Base-by-base conservation (phyloP, 2,888 invertebrate species). In the Ceriagrion tenellum region DNA sequence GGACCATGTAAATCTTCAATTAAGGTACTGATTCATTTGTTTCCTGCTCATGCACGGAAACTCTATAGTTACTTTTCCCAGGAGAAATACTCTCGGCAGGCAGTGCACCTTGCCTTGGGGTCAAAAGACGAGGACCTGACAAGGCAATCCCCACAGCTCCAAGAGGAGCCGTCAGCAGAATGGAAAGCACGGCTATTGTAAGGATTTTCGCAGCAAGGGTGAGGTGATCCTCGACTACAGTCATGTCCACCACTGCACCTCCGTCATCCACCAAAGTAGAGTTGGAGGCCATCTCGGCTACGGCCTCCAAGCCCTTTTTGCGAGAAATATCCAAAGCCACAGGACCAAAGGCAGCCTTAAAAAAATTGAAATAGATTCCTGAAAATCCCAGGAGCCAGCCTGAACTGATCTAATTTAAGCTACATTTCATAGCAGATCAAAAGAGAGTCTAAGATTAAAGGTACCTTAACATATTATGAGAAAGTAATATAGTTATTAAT, bases 301-400 rank as follows among this genome's bases (percentile, higher is more conserved):
- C 95, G 91, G n/a, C 95, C 95, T n/a, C 74, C 40, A 40, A 95
- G 91, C 30, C 96, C 96, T 74, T 96, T 95, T 96, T 96, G 96
- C 97, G 96, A 95, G 97, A 97, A 96, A 97, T 96, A 96, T 98
- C 98, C 96, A 98, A 96, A 18, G 98, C 98, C 96, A 98, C 97
- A 35, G 98, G 98, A 35, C 98, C 98, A 95, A 98, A 96, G 6
- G 98, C 98, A 95, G 98, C 98, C 98, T 98, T n/a, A 96, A n/a
- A 97, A 97, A 96, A 95, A 95, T 35, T 3, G 0, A 40, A 55
- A 35, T 59, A 35, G 0, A 55, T 20, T 35, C 35, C 30, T 16
- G 16, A 81, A 81, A 26, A 81, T 59, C 16, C 20, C 59, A 8
- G 59, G 2, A 59, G 47, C 47, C 47, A 47, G 47, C 47, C n/a